Percentiles rank a stretch among this genome's conserved stretches.
phyloP scores from a whole-genome alignment of 2,888 invertebrate species.

The Bruchidius siliquastri region DNA sequence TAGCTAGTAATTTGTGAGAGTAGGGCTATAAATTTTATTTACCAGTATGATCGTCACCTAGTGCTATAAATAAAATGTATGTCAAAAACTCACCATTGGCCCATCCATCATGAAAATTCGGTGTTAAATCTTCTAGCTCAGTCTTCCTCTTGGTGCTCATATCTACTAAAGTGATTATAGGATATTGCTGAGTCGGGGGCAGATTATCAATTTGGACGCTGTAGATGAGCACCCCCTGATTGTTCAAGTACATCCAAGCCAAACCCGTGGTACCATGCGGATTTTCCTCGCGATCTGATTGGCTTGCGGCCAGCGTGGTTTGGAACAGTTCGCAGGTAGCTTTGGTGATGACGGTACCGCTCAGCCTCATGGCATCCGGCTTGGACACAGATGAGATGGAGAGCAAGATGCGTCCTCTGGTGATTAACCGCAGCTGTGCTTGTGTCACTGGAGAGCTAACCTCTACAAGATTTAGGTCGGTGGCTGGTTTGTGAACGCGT shows the following conservation, averaged over 20 bases:
- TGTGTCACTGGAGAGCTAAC: constrained; percentile 73
- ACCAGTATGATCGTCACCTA: too few species aligned
- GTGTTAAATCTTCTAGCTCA: constrained; percentile 69
- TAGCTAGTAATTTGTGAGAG: too few species aligned
- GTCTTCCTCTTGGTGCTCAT: constrained; percentile 59
- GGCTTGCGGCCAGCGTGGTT: constrained; percentile 57
- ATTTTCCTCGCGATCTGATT: constrained; percentile 30
- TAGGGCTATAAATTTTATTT: too few species aligned
- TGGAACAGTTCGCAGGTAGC: constrained; percentile 79
- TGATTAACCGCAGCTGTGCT: constrained; percentile 69
- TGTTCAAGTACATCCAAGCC: constrained; percentile 74
- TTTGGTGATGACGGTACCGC: constrained; percentile 67
- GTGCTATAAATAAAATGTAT: background rate
- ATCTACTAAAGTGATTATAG: constrained; percentile 68
- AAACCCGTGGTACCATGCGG: constrained; percentile 57
- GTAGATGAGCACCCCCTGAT: constrained; percentile 72
- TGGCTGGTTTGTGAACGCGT: constrained; percentile 66
- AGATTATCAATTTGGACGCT: constrained; percentile 68
- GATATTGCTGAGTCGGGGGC: constrained; percentile 48
- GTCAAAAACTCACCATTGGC: constrained; percentile 55
- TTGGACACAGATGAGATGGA: constrained; percentile 66
- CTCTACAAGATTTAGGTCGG: constrained; percentile 73
- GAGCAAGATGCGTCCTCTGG: constrained; percentile 70
- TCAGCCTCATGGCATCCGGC: constrained; percentile 60
- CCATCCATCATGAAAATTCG: constrained; percentile 52